These are phyloP conservation scores for Ooceraea biroi DNA, from an alignment of 1,140 invertebrate genomes.

Conservation along the genomic window DNA sequence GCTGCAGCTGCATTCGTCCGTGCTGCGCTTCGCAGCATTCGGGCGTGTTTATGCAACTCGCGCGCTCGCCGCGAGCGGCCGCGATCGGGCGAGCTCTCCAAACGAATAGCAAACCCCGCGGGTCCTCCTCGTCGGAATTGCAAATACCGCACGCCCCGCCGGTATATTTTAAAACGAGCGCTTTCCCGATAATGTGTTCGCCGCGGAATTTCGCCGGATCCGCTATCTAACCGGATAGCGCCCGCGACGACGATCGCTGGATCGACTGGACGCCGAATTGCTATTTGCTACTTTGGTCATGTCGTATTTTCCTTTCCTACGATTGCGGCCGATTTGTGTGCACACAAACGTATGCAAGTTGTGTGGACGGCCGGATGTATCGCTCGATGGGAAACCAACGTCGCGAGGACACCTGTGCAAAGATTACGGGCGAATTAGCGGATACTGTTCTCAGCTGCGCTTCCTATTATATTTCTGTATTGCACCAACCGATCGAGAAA, in stretches of 20 bases:
- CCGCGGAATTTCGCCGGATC: constrained; percentile 68
- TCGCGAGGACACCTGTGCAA: not conserved
- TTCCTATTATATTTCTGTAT: no score
- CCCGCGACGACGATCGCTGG: constrained; percentile 37
- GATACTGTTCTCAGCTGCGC: not conserved
- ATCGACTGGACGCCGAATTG: constrained; percentile 24
- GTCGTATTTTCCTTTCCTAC: constrained; percentile 16
- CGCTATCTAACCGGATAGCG: constrained; percentile 38
- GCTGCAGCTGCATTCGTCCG: constrained; percentile 32
- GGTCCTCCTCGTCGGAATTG: constrained; percentile 80
- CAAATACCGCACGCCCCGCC: constrained; percentile 76
- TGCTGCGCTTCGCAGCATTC: constrained; percentile 55
- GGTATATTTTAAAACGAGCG: constrained; percentile 83
- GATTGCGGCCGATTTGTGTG: not conserved
- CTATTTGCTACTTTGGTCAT: not conserved
- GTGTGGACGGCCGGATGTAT: not conserved
- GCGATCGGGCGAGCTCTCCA: constrained; percentile 58
- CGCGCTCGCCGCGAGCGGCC: constrained; percentile 58
- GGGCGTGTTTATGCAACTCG: constrained; percentile 78
- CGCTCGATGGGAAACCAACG: not conserved
- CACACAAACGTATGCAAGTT: not conserved
- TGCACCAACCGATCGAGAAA: no score
- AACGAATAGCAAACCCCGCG: constrained; percentile 78
- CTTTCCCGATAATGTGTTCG: constrained; percentile 80
- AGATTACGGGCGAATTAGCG: not conserved